A percentile compares a stretch with the other conserved stretches of the same genome.
phyloP scores from a whole-genome alignment of 2,113 vertebrate species.

The Progne subis region DNA sequence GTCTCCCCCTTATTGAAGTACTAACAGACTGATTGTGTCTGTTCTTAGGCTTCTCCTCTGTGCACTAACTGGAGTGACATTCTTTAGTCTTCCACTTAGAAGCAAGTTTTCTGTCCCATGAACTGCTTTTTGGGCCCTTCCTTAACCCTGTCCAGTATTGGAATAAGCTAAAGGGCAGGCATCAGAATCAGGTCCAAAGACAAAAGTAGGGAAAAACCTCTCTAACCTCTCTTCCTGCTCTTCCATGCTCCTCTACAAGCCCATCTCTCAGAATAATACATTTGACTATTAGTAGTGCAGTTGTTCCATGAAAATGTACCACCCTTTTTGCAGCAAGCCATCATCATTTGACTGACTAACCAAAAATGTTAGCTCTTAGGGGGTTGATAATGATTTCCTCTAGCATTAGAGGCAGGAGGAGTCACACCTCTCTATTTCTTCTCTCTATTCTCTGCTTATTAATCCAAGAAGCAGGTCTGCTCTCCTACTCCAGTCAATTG shows the following conservation, averaged over 20 bases:
- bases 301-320: neutral
- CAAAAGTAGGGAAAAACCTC: neutral
- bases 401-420: neutral
- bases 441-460: neutral
- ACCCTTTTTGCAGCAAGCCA: slow-evolving; percentile 9
- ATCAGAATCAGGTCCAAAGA: neutral
- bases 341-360: slow-evolving; percentile 18
- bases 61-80: neutral
- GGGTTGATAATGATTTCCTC: neutral
- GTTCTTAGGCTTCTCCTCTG: neutral
- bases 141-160: neutral
- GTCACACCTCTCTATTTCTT: neutral
- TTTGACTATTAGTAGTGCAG: neutral
- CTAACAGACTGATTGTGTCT: neutral
- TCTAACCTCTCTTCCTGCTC: neutral
- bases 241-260: neutral
- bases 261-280: neutral
- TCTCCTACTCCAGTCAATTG: neutral
- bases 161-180: neutral
- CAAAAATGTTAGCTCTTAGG: slow-evolving; percentile 14
- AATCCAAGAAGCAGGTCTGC: neutral
- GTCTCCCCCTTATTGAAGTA: neutral
- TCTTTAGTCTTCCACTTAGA: neutral
- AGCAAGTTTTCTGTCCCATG: neutral
- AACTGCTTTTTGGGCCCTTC: neutral